Conservation (phyloP, 2,888 invertebrate species). For the Candidula unifasciata region DNA sequence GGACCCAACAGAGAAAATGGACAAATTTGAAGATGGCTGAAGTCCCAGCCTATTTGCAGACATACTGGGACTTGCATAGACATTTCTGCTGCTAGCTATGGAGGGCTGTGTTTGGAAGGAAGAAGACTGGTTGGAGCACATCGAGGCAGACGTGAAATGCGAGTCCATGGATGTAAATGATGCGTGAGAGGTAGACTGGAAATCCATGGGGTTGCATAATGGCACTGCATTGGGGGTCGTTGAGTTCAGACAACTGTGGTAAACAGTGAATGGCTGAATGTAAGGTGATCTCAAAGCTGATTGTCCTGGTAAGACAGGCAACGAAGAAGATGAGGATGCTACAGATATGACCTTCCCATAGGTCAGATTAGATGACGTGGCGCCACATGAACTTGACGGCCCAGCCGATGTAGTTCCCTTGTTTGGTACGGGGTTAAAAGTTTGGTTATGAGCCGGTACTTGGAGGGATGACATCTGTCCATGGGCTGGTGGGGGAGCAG, state of each 20-base stretch:
- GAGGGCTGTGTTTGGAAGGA: neutral
- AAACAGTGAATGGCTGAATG: neutral
- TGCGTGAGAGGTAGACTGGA: neutral
- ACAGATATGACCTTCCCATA: neutral
- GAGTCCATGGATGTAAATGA: neutral
- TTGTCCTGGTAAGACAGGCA: constrained; percentile 10
- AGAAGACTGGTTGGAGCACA: neutral
- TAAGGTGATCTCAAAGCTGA: neutral
- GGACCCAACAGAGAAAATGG: neutral
- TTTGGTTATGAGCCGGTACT: constrained; percentile 29
- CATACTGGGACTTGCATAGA: neutral
- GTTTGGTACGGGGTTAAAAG: constrained; percentile 27
- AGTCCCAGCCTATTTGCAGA: neutral
- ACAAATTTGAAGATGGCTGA: neutral
- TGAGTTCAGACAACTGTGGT: neutral
- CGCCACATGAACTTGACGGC: neutral
- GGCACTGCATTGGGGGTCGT: neutral
- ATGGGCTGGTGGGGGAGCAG: constrained; percentile 32
- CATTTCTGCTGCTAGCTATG: neutral
- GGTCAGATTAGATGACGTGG: neutral
- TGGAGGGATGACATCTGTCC: constrained; percentile 39
- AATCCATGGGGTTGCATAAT: neutral
- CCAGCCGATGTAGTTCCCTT: constrained; percentile 1
- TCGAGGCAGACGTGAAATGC: neutral
- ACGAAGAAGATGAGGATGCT: neutral